Percentiles rank a stretch among this genome's conserved stretches.
These are phyloP conservation scores for Silurus asotus DNA, from an alignment of 2,113 vertebrate species.

Conservation along the genomic window DNA sequence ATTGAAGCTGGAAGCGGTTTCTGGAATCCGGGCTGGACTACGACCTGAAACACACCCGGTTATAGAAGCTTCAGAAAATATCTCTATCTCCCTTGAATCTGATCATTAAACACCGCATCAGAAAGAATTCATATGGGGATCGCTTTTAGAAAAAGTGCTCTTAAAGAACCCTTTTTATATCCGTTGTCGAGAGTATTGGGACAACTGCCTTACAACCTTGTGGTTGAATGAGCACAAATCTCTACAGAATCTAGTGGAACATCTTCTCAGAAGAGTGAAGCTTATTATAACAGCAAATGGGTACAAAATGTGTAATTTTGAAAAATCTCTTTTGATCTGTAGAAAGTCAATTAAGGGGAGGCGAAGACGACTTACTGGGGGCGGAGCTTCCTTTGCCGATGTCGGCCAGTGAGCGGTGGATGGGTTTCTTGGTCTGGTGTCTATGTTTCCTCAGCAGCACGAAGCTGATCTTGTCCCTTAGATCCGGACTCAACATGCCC, in stretches of 20 bases:
- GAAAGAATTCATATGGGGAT: neutral
- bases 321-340: no score
- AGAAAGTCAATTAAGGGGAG: neutral
- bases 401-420: conserved; percentile 89
- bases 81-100: neutral
- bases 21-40: conserved; percentile 69
- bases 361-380: conserved; percentile 72
- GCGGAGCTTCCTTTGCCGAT: conserved; percentile 89
- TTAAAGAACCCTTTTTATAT: neutral
- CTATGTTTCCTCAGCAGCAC: conserved; percentile 92
- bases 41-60: conserved; percentile 67
- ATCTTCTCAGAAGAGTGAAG: no score
- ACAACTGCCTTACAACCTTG: no score
- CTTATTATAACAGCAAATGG: no score
- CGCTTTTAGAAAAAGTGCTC: neutral
- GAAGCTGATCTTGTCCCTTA: conserved; percentile 88
- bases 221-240: no score
- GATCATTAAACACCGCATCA: neutral
- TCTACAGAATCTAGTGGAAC: no score
- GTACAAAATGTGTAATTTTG: no score
- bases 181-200: no score
- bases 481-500: conserved; percentile 82
- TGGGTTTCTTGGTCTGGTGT: conserved; percentile 97
- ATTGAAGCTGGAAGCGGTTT: conserved; percentile 69
- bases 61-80: neutral